A percentile compares a stretch with the other conserved stretches of the same genome.
These are phyloP conservation scores for Thumatha senex DNA, from an alignment of 2,888 invertebrate species.

Conservation along the genomic window DNA sequence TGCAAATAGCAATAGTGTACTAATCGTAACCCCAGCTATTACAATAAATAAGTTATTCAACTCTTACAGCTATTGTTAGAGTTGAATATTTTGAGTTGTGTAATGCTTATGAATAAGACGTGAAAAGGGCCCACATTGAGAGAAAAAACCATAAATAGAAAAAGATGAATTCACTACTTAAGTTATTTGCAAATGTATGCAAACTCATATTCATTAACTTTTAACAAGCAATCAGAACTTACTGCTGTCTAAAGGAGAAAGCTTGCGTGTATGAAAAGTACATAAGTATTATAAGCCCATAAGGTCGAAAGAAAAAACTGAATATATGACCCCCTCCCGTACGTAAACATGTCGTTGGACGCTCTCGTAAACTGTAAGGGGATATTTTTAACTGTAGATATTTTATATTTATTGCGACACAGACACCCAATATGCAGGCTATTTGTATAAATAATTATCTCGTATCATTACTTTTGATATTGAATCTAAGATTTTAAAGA, in stretches of 20 bases:
- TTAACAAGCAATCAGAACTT: slow-evolving; percentile 35
- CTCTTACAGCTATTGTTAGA: too few species aligned
- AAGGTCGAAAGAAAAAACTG: slow-evolving; percentile 64
- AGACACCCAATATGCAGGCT: slow-evolving; percentile 79
- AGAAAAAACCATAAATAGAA: too few species aligned
- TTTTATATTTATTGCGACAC: slow-evolving; percentile 82
- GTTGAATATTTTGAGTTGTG: too few species aligned
- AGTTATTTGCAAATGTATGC: slow-evolving; percentile 10
- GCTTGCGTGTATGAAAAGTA: slow-evolving; percentile 52
- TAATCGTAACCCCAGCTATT: too few species aligned
- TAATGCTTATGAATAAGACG: too few species aligned
- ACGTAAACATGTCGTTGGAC: slow-evolving; percentile 76
- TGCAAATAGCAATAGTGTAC: too few species aligned
- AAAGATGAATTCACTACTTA: neutral
- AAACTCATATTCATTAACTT: slow-evolving; percentile 9
- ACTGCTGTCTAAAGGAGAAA: slow-evolving; percentile 52
- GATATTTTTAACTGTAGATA: slow-evolving; percentile 82
- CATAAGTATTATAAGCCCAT: slow-evolving; percentile 28
- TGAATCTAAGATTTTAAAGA: slow-evolving; percentile 25
- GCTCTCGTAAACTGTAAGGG: slow-evolving; percentile 81
- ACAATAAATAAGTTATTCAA: too few species aligned
- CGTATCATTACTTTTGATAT: slow-evolving; percentile 48
- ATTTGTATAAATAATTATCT: slow-evolving; percentile 72
- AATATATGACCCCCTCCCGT: slow-evolving; percentile 73
- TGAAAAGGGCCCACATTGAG: too few species aligned